Conservation (phyloP, 2,888 invertebrate species). For the Ormyrus labotus region DNA sequence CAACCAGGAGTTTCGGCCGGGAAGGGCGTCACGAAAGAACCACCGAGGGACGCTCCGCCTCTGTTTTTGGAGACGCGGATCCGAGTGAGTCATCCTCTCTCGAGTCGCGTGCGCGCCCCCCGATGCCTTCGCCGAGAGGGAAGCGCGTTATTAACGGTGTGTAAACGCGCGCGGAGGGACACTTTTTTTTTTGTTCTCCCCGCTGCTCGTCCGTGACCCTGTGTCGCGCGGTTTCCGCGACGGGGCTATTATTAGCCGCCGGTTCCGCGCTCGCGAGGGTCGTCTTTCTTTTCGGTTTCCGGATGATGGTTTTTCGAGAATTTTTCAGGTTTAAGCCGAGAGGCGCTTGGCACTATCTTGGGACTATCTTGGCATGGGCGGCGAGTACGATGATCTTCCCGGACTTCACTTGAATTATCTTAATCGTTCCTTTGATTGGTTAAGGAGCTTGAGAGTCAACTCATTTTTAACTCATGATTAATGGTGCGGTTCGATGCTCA, state of each 20-base stretch:
- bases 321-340: too few relatives aligned
- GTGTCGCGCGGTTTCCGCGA: neutral
- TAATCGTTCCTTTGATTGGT: too few relatives aligned
- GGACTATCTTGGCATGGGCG: too few relatives aligned
- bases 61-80: slow-evolving; percentile 7
- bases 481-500: too few relatives aligned
- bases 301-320: too few relatives aligned
- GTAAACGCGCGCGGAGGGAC: neutral
- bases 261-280: too few relatives aligned
- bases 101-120: slow-evolving; percentile 11
- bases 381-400: too few relatives aligned
- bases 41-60: slow-evolving; percentile 10
- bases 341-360: too few relatives aligned
- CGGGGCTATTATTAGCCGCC: neutral
- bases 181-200: slow-evolving; percentile 16
- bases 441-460: too few relatives aligned
- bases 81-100: slow-evolving; percentile 19
- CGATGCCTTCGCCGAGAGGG: neutral
- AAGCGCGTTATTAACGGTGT: slow-evolving; percentile 36
- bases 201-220: neutral
- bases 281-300: too few relatives aligned
- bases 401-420: too few relatives aligned
- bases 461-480: too few relatives aligned
- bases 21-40: slow-evolving; percentile 22
- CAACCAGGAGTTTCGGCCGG: neutral